Base-by-base conservation (phyloP, 2,797 vertebrate genomes). In the Microctenopoma lineatum region DNA sequence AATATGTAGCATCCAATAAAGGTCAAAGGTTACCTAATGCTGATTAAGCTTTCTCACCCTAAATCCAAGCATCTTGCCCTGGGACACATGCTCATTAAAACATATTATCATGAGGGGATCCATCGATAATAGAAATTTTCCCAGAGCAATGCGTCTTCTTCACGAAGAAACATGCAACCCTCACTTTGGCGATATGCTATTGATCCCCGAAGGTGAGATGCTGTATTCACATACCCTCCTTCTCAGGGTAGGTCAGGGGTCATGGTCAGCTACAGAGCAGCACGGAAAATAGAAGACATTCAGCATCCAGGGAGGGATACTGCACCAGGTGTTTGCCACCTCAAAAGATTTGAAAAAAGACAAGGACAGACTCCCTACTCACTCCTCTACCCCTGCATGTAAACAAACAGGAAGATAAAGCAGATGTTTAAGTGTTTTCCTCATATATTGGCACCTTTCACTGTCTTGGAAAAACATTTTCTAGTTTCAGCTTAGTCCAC, bases 31-130 rank as follows among this genome's bases (percentile, higher is more conserved):
- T 34, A 6, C 41, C 52, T 45, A 52, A 75, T 65, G 26, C 10
- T 45, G 61, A 1, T 57, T 63, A 64, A 70, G n/a, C 38, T 61
- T 57, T 58, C 46, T 48, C 52, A 73, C 70, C 26, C 65, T 59
- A 39, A 73, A 72, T 73, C 47, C 63, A 66, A 77, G 56, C 81
- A 59, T 54, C 55, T 72, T 84, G 71, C 74, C 65, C 56, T 80
- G 84, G 73, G 79, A 89, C 48, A 57, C 56, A 68, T 59, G 58
- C 83, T 87, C 81, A 83, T 90, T 90, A 85, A 85, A 81, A 78
- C 64, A 82, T 34, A 57, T 70, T 45, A 79, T 73, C 84, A 86
- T 87, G 62, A 87, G 83, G 78, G 77, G 73, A 81, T 79, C 78
- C 64, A 51, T 64, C 74, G 65, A 60, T 88, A 87, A 90, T 87